Conservation (phyloP, 1,140 invertebrate genomes). For the Pseudomyrmex gracilis region DNA sequence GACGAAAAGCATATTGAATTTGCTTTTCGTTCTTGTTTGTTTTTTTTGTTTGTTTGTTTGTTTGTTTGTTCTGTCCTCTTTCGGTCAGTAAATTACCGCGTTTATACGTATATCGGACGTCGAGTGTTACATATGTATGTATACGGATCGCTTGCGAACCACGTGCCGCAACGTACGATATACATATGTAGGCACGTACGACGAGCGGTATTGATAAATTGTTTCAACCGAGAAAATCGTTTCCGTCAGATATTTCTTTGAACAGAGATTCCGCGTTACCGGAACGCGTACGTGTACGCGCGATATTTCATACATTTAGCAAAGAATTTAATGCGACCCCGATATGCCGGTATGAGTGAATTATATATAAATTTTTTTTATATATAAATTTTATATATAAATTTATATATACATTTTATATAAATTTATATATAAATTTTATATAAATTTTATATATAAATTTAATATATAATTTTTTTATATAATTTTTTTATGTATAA, state of each 20-base stretch:
- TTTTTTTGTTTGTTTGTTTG: not conserved
- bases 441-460: no score
- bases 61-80: not conserved
- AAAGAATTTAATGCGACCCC: no score
- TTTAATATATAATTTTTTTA: no score
- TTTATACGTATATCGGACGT: not conserved
- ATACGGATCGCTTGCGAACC: not conserved
- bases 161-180: not conserved
- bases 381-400: no score
- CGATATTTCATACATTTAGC: no score
- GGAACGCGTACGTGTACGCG: not conserved
- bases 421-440: no score
- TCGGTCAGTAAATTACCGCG: not conserved
- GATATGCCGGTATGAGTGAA: no score
- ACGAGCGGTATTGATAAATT: not conserved
- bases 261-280: not conserved
- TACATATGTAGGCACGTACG: not conserved
- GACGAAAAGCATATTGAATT: not conserved
- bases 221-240: not conserved
- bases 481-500: no score
- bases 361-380: no score
- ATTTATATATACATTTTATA: no score
- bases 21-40: not conserved
- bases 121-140: not conserved
- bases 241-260: conserved; percentile 12